These are phyloP conservation scores for Drosophila sp. DNA, from an alignment of 1,140 invertebrate genomes.

Conservation along the genomic window DNA sequence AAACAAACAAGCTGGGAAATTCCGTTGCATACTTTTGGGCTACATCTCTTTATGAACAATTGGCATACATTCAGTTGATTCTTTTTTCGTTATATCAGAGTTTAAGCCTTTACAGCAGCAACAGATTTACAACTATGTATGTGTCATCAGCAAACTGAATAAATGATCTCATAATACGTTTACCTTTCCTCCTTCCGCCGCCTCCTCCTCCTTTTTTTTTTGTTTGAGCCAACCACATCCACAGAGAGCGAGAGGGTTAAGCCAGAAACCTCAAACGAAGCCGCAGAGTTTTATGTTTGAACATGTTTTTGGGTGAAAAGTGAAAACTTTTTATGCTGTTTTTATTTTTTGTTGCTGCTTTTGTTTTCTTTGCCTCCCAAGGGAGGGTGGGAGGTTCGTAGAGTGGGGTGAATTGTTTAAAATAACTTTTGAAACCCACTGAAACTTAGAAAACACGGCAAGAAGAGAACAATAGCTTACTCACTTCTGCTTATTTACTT, in stretches of 20 bases:
- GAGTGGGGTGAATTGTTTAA: neutral
- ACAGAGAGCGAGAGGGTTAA: neutral
- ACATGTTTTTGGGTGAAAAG: neutral
- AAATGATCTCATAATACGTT: neutral
- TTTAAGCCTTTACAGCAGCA: neutral
- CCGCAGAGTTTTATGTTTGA: neutral
- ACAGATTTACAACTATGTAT: neutral
- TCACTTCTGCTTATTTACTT: slow-evolving; percentile 30
- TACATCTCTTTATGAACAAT: no score
- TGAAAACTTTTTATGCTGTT: neutral
- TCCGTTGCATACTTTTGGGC: no score
- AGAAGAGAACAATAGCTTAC: neutral
- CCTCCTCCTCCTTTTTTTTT: neutral
- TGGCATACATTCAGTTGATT: no score
- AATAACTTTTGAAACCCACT: slow-evolving; percentile 8
- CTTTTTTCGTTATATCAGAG: no score
- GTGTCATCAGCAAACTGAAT: slow-evolving; percentile 2
- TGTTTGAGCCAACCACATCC: neutral
- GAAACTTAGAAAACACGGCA: neutral
- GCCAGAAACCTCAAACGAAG: slow-evolving; percentile 3
- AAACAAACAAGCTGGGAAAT: no score
- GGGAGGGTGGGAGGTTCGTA: neutral
- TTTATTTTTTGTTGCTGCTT: neutral
- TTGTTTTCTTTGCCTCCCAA: neutral
- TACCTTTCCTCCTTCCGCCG: neutral